Evolutionary conservation across 2,113 vertebrate species (phyloP), one percentile per base, ranked within the genome.

Genomic region (Piaya cayana): DNA sequence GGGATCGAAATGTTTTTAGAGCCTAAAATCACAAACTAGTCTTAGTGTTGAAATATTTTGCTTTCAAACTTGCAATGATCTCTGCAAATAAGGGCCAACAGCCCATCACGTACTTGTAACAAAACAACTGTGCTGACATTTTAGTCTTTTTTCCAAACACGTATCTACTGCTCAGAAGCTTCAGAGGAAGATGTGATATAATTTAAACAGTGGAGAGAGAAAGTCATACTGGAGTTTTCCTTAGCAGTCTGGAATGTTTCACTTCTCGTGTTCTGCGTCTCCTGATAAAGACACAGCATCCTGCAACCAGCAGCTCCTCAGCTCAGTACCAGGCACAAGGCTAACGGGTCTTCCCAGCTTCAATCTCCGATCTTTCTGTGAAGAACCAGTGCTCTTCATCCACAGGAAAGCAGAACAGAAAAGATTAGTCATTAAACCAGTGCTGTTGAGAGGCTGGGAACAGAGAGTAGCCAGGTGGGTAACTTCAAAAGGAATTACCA

Each of bases 401-500:
- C 36, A 0, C 62, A 76, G 64, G 30, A 47, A 71, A 80, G 20
- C 0, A 3, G 65, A 25, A 60, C n/a, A 72, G 42, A 71, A 49
- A 29, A 77, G 63, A 39, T 34, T n/a, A 77, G 32, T 50, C 70
- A 47, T 32, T 25, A 47, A 71, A 76, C 34, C 23, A 59, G 37
- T 22, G 59, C 55, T 91, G 36, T 16, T n/a, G 52, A 25, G 45
- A n/a, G 45, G 37, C 70, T 80, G 47, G 67, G 29, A 60, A 36
- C 37, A 72, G 49, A 83, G n/a, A 55, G 60, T 14, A 67, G 72
- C 49, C 93, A 94, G 93, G 90, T 71, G 79, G 76, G 27, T 26
- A 60, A 29, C 90, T 93, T 83, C 85, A 92, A 52, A 82, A 94
- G 37, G 64, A 86, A 90, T 82, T 81, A 86, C 72, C 64, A 86